Evolutionary conservation across 2,888 invertebrate species (phyloP).

Genomic region (Meganola albula): DNA sequence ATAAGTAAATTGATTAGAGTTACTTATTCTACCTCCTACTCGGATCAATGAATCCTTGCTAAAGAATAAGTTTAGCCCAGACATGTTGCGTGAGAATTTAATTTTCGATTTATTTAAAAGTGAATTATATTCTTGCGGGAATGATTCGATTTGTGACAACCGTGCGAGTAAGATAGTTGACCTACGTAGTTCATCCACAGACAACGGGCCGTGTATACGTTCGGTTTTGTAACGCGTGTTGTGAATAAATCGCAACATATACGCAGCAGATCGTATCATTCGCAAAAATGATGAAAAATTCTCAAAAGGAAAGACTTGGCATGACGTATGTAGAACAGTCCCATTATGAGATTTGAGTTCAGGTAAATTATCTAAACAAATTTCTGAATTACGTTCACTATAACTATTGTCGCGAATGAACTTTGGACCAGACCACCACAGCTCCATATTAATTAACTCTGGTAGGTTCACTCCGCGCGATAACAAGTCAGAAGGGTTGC

Average conservation of each 20-base stretch:
- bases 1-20: constrained; percentile 6
- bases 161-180: not conserved
- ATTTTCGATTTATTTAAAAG: not conserved
- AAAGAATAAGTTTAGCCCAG: constrained; percentile 5
- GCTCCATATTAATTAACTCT: not conserved
- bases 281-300: not conserved
- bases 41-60: too few relatives aligned
- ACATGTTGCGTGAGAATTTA: constrained; percentile 3
- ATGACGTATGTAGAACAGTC: not conserved
- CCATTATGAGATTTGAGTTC: constrained; percentile 1
- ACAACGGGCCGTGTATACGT: not conserved
- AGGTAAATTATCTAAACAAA: not conserved
- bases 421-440: constrained; percentile 6
- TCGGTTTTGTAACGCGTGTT: not conserved
- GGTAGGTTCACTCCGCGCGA: not conserved
- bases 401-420: not conserved
- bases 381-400: not conserved
- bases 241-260: constrained; percentile 1
- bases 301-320: not conserved
- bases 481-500: constrained; percentile 1
- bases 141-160: not conserved
- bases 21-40: constrained; percentile 8
- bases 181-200: not conserved
- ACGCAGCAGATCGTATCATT: not conserved
- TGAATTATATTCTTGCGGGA: not conserved